Percentiles rank a stretch among this genome's conserved stretches.
Conservation (phyloP, 2,888 invertebrate genomes). For the Philhelius pedissequus region DNA sequence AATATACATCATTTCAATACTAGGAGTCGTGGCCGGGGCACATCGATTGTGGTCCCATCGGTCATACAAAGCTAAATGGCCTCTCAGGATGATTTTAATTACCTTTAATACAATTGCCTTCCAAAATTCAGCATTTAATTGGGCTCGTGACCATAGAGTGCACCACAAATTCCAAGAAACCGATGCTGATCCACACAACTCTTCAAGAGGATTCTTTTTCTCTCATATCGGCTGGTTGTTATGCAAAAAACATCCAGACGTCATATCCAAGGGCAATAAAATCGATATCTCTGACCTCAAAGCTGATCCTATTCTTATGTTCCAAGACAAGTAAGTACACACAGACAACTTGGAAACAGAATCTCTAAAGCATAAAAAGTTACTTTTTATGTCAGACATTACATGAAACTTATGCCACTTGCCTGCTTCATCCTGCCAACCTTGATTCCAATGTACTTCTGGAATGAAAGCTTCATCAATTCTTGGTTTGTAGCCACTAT, state of each 20-base stretch:
- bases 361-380: too few species aligned
- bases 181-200: conserved; percentile 94
- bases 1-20: conserved; percentile 81
- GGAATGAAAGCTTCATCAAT: conserved; percentile 86
- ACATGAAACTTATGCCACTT: conserved; percentile 86
- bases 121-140: conserved; percentile 87
- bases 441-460: conserved; percentile 85
- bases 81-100: conserved; percentile 87
- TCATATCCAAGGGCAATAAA: conserved; percentile 88
- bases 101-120: conserved; percentile 92
- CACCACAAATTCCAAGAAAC: conserved; percentile 95
- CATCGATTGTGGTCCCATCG: conserved; percentile 96
- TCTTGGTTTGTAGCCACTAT: conserved; percentile 85
- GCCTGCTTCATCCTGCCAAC: conserved; percentile 89
- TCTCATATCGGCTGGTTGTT: conserved; percentile 96
- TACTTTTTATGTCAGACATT: too few species aligned
- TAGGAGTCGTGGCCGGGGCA: conserved; percentile 96
- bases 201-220: conserved; percentile 94
- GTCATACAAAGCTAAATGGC: conserved; percentile 94
- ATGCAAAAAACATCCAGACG: conserved; percentile 91
- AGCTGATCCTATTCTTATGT: conserved; percentile 87
- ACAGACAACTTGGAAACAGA: too few species aligned
- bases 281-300: conserved; percentile 90
- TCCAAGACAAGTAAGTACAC: conserved; percentile 89
- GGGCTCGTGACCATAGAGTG: conserved; percentile 87